A percentile compares a stretch with the other conserved stretches of the same genome.
phyloP scores from a whole-genome alignment of 2,888 invertebrate species.

The Exephanes ischioxanthus region DNA sequence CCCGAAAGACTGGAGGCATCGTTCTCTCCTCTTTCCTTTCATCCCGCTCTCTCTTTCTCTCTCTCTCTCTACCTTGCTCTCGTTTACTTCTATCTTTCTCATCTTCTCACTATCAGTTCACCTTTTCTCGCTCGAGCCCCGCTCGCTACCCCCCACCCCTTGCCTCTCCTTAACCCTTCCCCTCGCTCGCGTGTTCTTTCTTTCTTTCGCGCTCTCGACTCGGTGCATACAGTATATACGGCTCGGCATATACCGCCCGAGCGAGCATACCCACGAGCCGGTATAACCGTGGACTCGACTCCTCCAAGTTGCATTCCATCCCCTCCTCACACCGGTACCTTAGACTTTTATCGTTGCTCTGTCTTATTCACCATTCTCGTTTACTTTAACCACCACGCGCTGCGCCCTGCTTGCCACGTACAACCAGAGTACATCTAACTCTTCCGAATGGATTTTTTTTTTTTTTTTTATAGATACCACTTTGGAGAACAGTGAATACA shows the following conservation, averaged over 20 bases:
- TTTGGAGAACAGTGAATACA: not conserved
- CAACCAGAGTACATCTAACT: not conserved
- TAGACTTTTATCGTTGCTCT: constrained; percentile 62
- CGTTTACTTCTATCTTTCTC: constrained; percentile 66
- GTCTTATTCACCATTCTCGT: constrained; percentile 60
- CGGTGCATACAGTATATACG: constrained; percentile 40
- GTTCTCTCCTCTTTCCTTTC: constrained; percentile 52
- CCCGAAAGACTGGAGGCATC: constrained; percentile 70
- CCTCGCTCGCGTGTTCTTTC: constrained; percentile 31
- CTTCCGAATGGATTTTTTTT: not conserved
- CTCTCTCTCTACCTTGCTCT: constrained; percentile 55
- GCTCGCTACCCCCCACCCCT: constrained; percentile 2
- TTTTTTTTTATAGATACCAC: not conserved
- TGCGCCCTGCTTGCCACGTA: constrained; percentile 8
- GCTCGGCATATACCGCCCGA: constrained; percentile 44
- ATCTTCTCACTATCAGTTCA: constrained; percentile 68
- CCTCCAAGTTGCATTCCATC: constrained; percentile 67
- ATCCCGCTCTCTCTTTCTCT: constrained; percentile 3
- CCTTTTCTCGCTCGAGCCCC: constrained; percentile 48
- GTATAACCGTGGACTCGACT: constrained; percentile 53
- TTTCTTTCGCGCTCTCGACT: constrained; percentile 52
- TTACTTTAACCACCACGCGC: constrained; percentile 38
- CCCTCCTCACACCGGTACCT: constrained; percentile 62
- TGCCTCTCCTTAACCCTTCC: not conserved
- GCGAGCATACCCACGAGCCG: constrained; percentile 18